These are phyloP conservation scores for Syrista parreyssii DNA, from an alignment of 2,888 invertebrate species.

Conservation along the genomic window DNA sequence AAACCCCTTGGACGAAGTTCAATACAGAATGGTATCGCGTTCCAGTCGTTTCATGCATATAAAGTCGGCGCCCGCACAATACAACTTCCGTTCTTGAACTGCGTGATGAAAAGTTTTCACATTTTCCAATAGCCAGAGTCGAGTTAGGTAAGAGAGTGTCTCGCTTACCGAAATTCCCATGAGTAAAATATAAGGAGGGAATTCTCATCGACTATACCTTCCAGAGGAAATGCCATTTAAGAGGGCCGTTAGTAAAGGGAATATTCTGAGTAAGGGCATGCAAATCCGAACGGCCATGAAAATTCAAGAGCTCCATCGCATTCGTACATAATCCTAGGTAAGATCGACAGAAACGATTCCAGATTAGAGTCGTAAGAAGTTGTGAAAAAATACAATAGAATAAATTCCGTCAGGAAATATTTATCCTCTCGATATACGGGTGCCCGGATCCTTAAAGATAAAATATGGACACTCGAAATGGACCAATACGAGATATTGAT, in stretches of 20 bases:
- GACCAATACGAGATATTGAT: background rate
- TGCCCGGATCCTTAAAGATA: background rate
- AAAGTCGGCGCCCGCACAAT: slow-evolving; percentile 10
- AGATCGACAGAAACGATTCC: background rate
- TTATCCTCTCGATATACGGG: background rate
- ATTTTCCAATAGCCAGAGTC: slow-evolving; percentile 11
- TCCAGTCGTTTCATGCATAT: slow-evolving; percentile 21
- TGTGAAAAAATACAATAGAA: background rate
- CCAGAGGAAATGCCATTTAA: background rate
- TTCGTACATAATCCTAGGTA: background rate
- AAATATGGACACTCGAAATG: background rate
- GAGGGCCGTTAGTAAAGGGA: background rate
- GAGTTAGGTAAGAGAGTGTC: background rate
- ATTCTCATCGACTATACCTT: slow-evolving; percentile 2
- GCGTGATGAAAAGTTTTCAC: slow-evolving; percentile 17
- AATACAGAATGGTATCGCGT: slow-evolving; percentile 5
- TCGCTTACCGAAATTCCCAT: slow-evolving; percentile 8
- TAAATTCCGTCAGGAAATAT: background rate
- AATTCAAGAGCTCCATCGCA: background rate
- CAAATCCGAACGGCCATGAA: background rate
- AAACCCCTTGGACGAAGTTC: slow-evolving; percentile 1
- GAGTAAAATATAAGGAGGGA: slow-evolving; percentile 14
- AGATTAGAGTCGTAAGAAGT: background rate
- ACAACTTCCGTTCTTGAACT: slow-evolving; percentile 8
- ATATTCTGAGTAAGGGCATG: background rate